phyloP scores from a whole-genome alignment of 2,888 invertebrate species.

The Mystacides longicornis region DNA sequence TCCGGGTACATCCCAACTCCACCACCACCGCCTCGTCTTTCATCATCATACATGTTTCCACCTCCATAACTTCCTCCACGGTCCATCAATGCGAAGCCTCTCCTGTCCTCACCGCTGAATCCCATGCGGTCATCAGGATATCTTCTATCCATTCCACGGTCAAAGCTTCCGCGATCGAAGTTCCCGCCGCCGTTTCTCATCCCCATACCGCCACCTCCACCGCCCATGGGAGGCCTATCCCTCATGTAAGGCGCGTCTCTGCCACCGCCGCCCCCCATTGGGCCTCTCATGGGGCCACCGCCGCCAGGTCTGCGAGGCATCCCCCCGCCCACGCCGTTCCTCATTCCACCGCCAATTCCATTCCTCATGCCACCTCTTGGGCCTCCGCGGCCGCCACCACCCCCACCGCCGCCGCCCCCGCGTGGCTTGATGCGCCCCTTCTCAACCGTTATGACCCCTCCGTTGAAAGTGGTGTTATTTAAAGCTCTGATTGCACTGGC shows the following conservation, averaged over 20 bases:
- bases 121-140: conserved; percentile 38
- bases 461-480: conserved; percentile 77
- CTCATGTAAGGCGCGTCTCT: conserved; percentile 41
- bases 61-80: conserved; percentile 36
- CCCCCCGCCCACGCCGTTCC: conserved; percentile 35
- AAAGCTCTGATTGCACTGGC: conserved; percentile 71
- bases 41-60: conserved; percentile 28
- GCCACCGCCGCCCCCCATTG: conserved; percentile 34
- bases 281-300: conserved; percentile 36
- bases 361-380: conserved; percentile 27
- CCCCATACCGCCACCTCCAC: conserved; percentile 44
- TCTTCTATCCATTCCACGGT: conserved; percentile 34
- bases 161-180: conserved; percentile 37
- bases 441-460: conserved; percentile 77
- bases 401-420: conserved; percentile 39
- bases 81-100: conserved; percentile 43
- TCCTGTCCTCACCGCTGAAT: conserved; percentile 26
- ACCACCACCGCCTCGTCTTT: conserved; percentile 32
- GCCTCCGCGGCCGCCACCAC: conserved; percentile 33
- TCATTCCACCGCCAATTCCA: conserved; percentile 28
- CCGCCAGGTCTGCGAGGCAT: conserved; percentile 32
- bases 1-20: conserved; percentile 38
- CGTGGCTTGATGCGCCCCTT: conserved; percentile 71
- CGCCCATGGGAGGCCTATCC: conserved; percentile 31
- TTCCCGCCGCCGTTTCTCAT: conserved; percentile 31